Base-by-base conservation (phyloP, 35 echinoderm and acorn worm species). In the Acanthaster planci region DNA sequence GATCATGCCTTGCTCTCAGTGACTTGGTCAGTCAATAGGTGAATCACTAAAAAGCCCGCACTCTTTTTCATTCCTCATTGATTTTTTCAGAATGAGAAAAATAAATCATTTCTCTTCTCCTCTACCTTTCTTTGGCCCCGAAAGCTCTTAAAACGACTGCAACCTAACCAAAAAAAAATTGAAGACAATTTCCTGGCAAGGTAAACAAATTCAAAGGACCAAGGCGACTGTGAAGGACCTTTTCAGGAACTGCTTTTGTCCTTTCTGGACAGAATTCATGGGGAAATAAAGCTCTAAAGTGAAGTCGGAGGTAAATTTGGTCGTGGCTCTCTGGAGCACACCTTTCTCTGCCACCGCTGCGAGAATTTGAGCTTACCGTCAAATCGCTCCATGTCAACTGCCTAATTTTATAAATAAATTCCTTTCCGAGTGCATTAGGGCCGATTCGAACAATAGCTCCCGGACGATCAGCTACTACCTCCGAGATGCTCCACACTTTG, bases 321-420 rank as follows among this genome's bases (percentile, higher is more conserved):
- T 8, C 64, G 26, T 30, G 34, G 64, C 64, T 72, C 64, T 72
- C 23, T 26, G 19, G 64, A 72, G 34, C 64, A 72, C 64, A 72
- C 64, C 64, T 72, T 72, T 72, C 64, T 26, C 34, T 16, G 34
- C 34, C n/a, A 7, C 26, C 64, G 64, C 64, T 6, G 42, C 42
- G 42, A 4, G 42, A 47, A 6, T 72, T 26, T 7, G 22, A 31
- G 64, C 64, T 16, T 30, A 26, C 64, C 64, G 64, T 72, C 21
- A 12, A 47, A 47, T 34, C 26, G 22, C 34, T 72, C 64, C 64
- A 26, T 72, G 26, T 26, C 23, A 14, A 21, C 64, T 29, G 64
- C 64, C 64, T 72, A 72, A 72, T 72, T 72, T 72, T 29, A 72
- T 72, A 72, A 72, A 72, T 72, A 72, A 72, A 72, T 72, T 72